Conservation (phyloP, 1,140 invertebrate species). For the Brachionus rotundiformis region DNA sequence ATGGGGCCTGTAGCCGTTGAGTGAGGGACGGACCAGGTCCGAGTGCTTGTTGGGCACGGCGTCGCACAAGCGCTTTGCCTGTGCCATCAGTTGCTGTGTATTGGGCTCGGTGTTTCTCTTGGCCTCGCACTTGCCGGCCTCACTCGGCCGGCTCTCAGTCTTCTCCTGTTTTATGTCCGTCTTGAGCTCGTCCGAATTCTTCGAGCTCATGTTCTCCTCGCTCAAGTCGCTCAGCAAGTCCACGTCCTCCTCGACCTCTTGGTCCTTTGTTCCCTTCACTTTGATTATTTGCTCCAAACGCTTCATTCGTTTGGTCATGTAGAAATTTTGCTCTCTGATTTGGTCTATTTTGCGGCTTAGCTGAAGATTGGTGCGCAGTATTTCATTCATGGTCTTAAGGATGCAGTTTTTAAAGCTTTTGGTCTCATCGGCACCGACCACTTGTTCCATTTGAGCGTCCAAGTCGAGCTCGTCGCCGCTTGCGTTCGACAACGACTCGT, state of each 20-base stretch:
- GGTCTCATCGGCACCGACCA: not conserved
- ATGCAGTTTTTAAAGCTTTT: constrained; percentile 14
- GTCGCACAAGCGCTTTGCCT: not conserved
- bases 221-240: not conserved
- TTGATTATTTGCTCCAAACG: not conserved
- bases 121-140: not conserved
- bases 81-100: not conserved
- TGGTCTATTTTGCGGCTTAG: constrained; percentile 13
- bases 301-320: not conserved
- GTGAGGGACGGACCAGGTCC: not conserved
- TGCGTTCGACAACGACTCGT: not conserved
- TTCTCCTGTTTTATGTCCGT: not conserved
- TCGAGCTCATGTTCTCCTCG: not conserved
- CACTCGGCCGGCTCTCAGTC: not conserved
- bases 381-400: constrained; percentile 34
- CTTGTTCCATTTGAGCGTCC: constrained; percentile 7
- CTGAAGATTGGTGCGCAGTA: not conserved
- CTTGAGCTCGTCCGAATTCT: not conserved
- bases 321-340: not conserved
- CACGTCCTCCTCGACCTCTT: constrained; percentile 1
- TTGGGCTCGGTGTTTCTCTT: not conserved
- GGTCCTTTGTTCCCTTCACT: not conserved
- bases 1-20: not conserved
- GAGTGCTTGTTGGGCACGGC: not conserved
- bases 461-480: not conserved